Percentiles rank a stretch among this genome's conserved stretches.
Conservation (phyloP, 2,888 invertebrate genomes). For the Charanyca ferruginea region DNA sequence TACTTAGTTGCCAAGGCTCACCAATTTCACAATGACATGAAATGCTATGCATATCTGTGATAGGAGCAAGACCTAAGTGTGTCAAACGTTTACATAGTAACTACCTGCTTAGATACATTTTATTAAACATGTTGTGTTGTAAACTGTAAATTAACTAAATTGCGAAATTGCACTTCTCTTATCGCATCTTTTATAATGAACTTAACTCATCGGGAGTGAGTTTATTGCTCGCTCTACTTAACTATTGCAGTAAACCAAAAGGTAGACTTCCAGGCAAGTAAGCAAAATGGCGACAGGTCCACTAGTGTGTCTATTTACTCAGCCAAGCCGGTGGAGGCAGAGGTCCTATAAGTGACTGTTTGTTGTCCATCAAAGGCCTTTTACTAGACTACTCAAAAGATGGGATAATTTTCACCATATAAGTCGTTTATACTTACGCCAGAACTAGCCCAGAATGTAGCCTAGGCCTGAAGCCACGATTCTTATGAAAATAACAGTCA, state of each 20-base stretch:
- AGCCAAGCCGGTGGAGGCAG: neutral
- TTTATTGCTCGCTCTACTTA: conserved; percentile 11
- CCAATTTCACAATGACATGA: conserved; percentile 30
- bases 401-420: too few relatives aligned
- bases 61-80: conserved; percentile 27
- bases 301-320: neutral
- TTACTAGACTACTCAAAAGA: too few relatives aligned
- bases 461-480: too few relatives aligned
- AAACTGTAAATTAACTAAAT: conserved; percentile 34
- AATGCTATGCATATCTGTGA: conserved; percentile 19
- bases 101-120: conserved; percentile 39
- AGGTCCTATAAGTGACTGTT: neutral
- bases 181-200: conserved; percentile 21
- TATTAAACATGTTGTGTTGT: conserved; percentile 45
- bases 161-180: conserved; percentile 20
- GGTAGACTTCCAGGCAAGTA: neutral
- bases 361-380: neutral
- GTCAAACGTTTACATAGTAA: conserved; percentile 40
- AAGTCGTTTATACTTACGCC: too few relatives aligned
- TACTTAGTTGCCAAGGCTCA: conserved; percentile 2
- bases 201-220: conserved; percentile 5
- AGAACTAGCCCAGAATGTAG: too few relatives aligned
- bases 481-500: too few relatives aligned
- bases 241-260: neutral
- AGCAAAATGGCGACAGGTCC: too few relatives aligned